Base-by-base conservation (phyloP, 1,140 invertebrate genomes). In the Halotydeus destructor region DNA sequence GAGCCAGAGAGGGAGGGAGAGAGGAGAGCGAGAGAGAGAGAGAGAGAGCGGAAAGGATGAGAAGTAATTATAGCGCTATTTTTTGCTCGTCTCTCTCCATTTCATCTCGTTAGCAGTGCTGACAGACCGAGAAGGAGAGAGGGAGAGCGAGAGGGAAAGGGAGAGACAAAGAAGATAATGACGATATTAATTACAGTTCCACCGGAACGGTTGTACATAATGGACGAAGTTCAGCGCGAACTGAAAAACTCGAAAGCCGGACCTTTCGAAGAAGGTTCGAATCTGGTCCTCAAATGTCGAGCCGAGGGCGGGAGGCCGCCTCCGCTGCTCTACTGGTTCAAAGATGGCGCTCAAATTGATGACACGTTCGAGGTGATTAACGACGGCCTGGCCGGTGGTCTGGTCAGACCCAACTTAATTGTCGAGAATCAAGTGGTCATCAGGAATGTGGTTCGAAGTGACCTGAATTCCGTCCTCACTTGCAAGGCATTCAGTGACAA, bases 241-340 rank as follows among this genome's bases (percentile, higher is more conserved):
- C 69, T 75, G 56, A 75, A 74, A 52, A 75, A 74, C 60, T 67
- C 77, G 42, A 68, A 78, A 47, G 38, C 38, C 48, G 79, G 78
- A 54, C 77, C 79, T 47, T 83, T 82, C 58, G 78, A 81, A 53
- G 80, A 85, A 61, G 81, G 79, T 33, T 71, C 71, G 24, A 74
- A 79, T 58, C 72, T 84, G 22, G 67, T 72, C 40, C 69, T 86
- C 22, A 71, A 77, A 48, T 86, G 82, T 57, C 78, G 84, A 65
- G 79, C 83, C 2, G 69, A 71, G 52, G 79, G 79, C 69, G 83
- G 83, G 50, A 72, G 71, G 45, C 82, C 82, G 1, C 68, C 70
- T 26, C 81, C 82, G 3, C 70, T 67, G 45, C 71, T 88, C 9
- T 76, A 73, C 52, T 88, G 82, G 83, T 79, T 78, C 68, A 67